Percentiles rank a stretch among this genome's conserved stretches.
phyloP scores from a whole-genome alignment of 1,140 invertebrate species.

The Neoseiulus cucumeris region DNA sequence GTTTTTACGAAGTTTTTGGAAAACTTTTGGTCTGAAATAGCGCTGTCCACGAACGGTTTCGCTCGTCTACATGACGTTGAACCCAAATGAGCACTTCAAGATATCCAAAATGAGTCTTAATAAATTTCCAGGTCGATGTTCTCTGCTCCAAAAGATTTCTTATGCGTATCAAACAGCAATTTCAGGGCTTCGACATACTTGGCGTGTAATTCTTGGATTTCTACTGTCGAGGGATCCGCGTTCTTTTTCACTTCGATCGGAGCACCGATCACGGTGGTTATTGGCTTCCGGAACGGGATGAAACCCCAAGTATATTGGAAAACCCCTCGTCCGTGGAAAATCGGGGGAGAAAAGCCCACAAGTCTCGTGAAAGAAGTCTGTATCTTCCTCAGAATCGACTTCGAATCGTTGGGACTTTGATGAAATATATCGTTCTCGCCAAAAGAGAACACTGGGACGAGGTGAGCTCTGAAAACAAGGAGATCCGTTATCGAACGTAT shows the following conservation, averaged over 20 bases:
- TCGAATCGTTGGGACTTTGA: slow-evolving; percentile 47
- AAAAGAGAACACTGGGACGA: slow-evolving; percentile 75
- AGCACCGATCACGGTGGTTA: slow-evolving; percentile 68
- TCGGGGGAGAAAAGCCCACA: slow-evolving; percentile 52
- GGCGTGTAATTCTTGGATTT: slow-evolving; percentile 51
- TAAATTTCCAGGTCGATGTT: background rate
- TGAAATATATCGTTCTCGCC: slow-evolving; percentile 73
- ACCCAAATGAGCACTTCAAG: too few relatives aligned
- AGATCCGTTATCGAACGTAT: too few relatives aligned
- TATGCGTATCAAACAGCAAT: slow-evolving; percentile 56
- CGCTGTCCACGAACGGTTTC: too few relatives aligned
- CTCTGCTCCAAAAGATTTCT: slow-evolving; percentile 33
- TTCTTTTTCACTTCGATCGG: slow-evolving; percentile 53
- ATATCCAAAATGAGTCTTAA: too few relatives aligned
- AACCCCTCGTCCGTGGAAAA: slow-evolving; percentile 60
- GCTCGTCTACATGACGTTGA: too few relatives aligned
- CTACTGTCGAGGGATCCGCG: slow-evolving; percentile 42
- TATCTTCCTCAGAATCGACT: slow-evolving; percentile 41
- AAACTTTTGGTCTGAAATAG: too few relatives aligned
- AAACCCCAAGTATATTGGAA: slow-evolving; percentile 74
- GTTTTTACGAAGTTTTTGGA: too few relatives aligned
- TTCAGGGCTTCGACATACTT: slow-evolving; percentile 45
- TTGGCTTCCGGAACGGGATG: slow-evolving; percentile 49
- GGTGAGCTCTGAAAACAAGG: slow-evolving; percentile 36
- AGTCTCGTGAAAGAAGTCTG: slow-evolving; percentile 46